Evolutionary conservation across 2,797 vertebrate genomes (phyloP).

Genomic region (Phrynocephalus forsythii): DNA sequence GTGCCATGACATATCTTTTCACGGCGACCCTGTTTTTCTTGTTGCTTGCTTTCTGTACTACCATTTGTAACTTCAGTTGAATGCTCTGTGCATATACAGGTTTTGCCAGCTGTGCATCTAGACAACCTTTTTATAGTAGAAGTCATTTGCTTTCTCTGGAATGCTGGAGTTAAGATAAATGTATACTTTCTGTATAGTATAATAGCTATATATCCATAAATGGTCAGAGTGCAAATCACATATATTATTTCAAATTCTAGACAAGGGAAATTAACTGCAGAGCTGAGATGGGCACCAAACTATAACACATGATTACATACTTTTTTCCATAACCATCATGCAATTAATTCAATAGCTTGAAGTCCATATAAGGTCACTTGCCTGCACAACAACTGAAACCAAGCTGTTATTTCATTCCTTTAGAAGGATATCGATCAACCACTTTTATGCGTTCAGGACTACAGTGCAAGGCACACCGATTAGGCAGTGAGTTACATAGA

Average conservation of each 20-base stretch:
- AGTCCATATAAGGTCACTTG: slow-evolving; percentile 63
- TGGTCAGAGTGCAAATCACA: slow-evolving; percentile 36
- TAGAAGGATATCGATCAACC: background rate
- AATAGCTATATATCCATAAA: slow-evolving; percentile 34
- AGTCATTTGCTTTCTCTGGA: slow-evolving; percentile 27
- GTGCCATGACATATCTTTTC: too few species aligned
- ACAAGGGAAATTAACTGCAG: slow-evolving; percentile 42
- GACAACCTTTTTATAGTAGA: slow-evolving; percentile 30
- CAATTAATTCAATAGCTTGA: slow-evolving; percentile 55
- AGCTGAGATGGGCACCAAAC: slow-evolving; percentile 26
- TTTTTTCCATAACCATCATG: slow-evolving; percentile 61
- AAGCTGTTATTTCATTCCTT: background rate
- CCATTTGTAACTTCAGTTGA: background rate
- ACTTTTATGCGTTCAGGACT: background rate
- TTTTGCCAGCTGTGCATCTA: background rate
- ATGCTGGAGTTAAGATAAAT: background rate
- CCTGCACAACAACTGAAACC: slow-evolving; percentile 14
- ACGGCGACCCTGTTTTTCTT: too few species aligned
- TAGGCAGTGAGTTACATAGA: background rate
- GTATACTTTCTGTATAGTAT: slow-evolving; percentile 28
- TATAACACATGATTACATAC: slow-evolving; percentile 46
- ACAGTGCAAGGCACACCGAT: background rate
- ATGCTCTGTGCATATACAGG: background rate
- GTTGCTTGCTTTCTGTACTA: background rate
- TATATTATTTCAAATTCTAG: slow-evolving; percentile 48